Percentiles rank a stretch among this genome's conserved stretches.
phyloP scores from a whole-genome alignment of 2,888 invertebrate genomes.

The Chrysodeixis includens region DNA sequence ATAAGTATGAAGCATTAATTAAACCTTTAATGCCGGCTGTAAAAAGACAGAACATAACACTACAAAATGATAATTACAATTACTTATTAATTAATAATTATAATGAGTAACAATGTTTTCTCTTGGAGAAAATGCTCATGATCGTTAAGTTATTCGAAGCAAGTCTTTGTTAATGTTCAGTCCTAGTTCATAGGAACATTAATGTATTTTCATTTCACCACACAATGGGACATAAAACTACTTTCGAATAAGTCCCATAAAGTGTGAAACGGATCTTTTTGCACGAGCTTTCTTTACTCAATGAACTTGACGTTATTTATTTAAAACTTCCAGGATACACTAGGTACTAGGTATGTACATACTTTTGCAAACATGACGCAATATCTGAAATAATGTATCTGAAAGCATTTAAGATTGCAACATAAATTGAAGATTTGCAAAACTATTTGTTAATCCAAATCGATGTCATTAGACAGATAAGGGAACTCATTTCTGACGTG shows the following conservation, averaged over 20 bases:
- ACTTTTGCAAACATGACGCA: not conserved
- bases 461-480: not conserved
- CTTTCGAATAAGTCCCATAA: not conserved
- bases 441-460: not conserved
- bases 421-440: not conserved
- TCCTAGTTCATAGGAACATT: slow-evolving; percentile 1
- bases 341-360: not conserved
- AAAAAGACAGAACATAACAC: not conserved
- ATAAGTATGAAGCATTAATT: no score
- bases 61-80: no score
- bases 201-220: not conserved
- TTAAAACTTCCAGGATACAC: not conserved
- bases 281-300: not conserved
- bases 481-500: no score
- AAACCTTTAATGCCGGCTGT: not conserved
- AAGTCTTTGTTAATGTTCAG: not conserved
- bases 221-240: slow-evolving; percentile 5
- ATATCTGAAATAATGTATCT: not conserved
- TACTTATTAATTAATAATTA: not conserved
- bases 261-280: not conserved
- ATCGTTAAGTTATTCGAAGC: slow-evolving; percentile 1
- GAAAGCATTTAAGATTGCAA: not conserved
- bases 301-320: not conserved
- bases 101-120: not conserved
- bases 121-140: not conserved